Conservation (phyloP, 2,888 invertebrate genomes). For the Aethes cnicana region DNA sequence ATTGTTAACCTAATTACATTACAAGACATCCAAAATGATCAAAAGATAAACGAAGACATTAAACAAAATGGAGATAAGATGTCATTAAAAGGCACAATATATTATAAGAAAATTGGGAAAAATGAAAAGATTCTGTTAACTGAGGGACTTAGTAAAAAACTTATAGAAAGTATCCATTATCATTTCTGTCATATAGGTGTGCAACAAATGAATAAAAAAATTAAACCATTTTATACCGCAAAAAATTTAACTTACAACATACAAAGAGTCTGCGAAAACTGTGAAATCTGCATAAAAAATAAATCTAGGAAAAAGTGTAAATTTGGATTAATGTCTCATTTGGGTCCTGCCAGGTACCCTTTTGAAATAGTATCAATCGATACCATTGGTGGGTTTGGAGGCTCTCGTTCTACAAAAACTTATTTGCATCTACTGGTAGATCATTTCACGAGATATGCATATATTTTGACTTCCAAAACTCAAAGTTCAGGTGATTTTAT, state of each 20-base stretch:
- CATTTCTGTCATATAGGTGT: conserved; percentile 36
- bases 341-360: conserved; percentile 37
- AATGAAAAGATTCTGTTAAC: conserved; percentile 36
- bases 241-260: conserved; percentile 36
- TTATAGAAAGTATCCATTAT: conserved; percentile 36
- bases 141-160: conserved; percentile 36
- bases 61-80: not conserved
- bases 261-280: conserved; percentile 19
- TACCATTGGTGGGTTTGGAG: conserved; percentile 39
- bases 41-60: not conserved
- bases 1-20: not conserved
- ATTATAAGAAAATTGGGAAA: conserved; percentile 16
- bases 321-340: conserved; percentile 38
- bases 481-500: conserved; percentile 37
- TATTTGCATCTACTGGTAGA: conserved; percentile 39
- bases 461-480: conserved; percentile 36
- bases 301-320: conserved; percentile 36
- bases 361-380: conserved; percentile 38
- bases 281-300: conserved; percentile 30
- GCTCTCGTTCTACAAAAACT: conserved; percentile 38
- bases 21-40: not conserved
- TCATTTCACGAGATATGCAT: conserved; percentile 35
- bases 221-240: conserved; percentile 33
- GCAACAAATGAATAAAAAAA: conserved; percentile 34
- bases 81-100: not conserved